These are phyloP conservation scores for Bradypodion ventrale DNA, from an alignment of 2,797 vertebrate genomes.

Conservation along the genomic window DNA sequence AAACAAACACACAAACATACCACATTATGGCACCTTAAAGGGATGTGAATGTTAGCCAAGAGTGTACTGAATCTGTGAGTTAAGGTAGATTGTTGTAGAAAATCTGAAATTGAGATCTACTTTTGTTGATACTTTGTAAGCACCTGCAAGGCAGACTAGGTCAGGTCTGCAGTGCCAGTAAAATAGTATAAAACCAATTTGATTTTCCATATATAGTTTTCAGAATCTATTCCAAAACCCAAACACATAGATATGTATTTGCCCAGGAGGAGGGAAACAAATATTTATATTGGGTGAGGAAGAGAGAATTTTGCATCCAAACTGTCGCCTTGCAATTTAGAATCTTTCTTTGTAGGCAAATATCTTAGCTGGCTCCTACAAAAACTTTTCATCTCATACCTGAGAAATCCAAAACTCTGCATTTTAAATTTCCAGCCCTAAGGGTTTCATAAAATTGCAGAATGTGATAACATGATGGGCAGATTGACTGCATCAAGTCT, in stretches of 20 bases:
- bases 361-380: neutral
- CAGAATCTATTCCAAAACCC: neutral
- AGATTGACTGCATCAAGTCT: neutral
- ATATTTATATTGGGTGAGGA: neutral
- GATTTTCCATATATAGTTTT: neutral
- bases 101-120: neutral
- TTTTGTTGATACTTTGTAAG: neutral
- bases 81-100: neutral
- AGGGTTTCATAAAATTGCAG: neutral
- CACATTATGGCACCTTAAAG: too few relatives aligned
- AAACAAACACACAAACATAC: too few relatives aligned
- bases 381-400: neutral
- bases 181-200: neutral
- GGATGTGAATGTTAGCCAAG: neutral
- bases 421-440: slow-evolving; percentile 21
- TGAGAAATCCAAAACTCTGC: neutral
- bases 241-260: neutral
- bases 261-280: neutral
- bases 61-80: neutral
- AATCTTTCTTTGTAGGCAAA: neutral
- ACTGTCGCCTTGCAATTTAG: neutral
- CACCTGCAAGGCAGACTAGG: neutral
- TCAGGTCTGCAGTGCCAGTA: neutral
- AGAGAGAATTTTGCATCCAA: neutral
- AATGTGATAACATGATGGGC: neutral